Evolutionary conservation across 2,797 vertebrate genomes (phyloP), one percentile per base, ranked within the genome.

Genomic region (Jordanella pulchra): DNA sequence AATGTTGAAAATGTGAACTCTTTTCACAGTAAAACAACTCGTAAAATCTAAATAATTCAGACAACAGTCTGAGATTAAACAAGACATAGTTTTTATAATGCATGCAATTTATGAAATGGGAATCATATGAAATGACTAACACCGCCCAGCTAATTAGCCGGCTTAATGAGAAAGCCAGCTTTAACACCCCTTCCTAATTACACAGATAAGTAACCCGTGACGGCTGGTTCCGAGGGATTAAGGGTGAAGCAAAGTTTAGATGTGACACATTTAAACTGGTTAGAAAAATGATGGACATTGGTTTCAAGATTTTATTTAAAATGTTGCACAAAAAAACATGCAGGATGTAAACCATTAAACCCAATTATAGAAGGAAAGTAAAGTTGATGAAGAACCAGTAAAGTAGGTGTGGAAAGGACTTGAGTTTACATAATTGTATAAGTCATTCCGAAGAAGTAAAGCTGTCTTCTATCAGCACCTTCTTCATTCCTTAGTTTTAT

Each of bases 151-250:
- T 87, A 82, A 89, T 90, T 83, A 90, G 71, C 75, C 71, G 70
- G 72, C 23, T 61, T 84, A 84, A 90, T 91, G 78, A 88, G 80
- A 72, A 87, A 75, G 81, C 69, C 39, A 68, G 78, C 47, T 0
- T 83, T 77, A 82, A 77, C 82, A 47, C 60, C 27, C 71, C 69
- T 68, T 65, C 39, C 51, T 81, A 86, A 87, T 90, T 87, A 87
- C 85, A 73, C 56, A 44, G 78, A 90, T 84, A 81, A 83, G 71
- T 81, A 27, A 65, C 63, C 23, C 50, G 79, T 69, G 79, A 65
- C 69, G 58, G 72, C 73, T 61, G 79, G 7, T 61, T 80, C 67
- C 65, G 48, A 53, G 71, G 55, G 56, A 78, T 60, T 55, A 66
- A 61, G 61, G 77, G 69, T 55, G 11, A n/a, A 47, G 25, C 27